Conservation (phyloP, 2,888 invertebrate species). For the Zaprionus obscuricornis region DNA sequence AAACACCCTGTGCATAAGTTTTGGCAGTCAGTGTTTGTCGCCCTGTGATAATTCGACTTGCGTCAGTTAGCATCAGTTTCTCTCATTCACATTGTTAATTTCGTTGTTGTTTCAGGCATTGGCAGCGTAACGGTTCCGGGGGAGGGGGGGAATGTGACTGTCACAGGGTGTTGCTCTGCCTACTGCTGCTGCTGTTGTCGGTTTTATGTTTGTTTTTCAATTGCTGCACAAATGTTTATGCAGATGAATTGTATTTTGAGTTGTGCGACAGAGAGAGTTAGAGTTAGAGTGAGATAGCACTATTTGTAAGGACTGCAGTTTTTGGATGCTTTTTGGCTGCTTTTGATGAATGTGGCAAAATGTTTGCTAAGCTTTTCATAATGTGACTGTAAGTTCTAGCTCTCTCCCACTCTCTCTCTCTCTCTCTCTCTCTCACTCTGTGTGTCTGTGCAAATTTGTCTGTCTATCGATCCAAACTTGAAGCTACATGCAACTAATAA, state of each 20-base stretch:
- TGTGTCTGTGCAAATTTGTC: conserved; percentile 22
- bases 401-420: neutral
- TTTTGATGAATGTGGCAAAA: conserved; percentile 66
- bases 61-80: too few relatives aligned
- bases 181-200: conserved; percentile 35
- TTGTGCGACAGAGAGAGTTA: conserved; percentile 39
- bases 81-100: too few relatives aligned
- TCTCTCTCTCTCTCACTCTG: too few relatives aligned
- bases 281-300: neutral
- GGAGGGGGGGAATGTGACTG: too few relatives aligned
- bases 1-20: too few relatives aligned
- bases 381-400: conserved; percentile 53
- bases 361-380: conserved; percentile 64
- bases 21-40: too few relatives aligned
- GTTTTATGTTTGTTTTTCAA: conserved; percentile 68
- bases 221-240: conserved; percentile 77
- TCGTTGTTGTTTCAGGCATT: conserved; percentile 12
- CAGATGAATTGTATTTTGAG: conserved; percentile 77
- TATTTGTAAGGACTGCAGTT: conserved; percentile 20
- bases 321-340: conserved; percentile 35
- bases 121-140: neutral
- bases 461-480: conserved; percentile 36
- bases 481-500: too few relatives aligned
- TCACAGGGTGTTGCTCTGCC: conserved; percentile 28
- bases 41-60: too few relatives aligned